phyloP scores from a whole-genome alignment of 2,888 invertebrate species.

The Macaria notata region DNA sequence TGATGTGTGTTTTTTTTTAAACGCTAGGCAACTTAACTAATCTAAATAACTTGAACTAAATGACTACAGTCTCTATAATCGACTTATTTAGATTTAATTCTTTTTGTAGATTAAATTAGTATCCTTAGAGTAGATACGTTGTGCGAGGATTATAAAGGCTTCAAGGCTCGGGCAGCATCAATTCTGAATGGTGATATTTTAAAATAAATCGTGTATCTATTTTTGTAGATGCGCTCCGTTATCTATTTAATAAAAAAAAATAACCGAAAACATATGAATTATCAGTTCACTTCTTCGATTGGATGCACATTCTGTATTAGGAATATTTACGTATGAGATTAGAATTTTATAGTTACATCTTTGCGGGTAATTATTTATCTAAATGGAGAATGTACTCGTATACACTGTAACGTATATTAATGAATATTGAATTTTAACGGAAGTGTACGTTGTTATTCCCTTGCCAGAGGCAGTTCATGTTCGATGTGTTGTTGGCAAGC shows the following conservation, averaged over 20 bases:
- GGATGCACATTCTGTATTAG: constrained; percentile 55
- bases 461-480: constrained; percentile 72
- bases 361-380: constrained; percentile 68
- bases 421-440: constrained; percentile 47
- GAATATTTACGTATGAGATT: constrained; percentile 64
- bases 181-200: constrained; percentile 66
- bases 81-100: no score
- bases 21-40: no score
- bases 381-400: constrained; percentile 67
- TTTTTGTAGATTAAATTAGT: no score
- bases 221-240: constrained; percentile 48
- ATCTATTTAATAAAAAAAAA: constrained; percentile 33
- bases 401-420: constrained; percentile 67
- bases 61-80: no score
- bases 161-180: constrained; percentile 51
- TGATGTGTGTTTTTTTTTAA: no score
- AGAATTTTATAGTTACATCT: constrained; percentile 73
- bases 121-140: not conserved
- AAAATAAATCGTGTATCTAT: constrained; percentile 55
- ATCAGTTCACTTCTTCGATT: constrained; percentile 44
- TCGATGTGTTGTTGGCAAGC: constrained; percentile 70
- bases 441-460: constrained; percentile 67
- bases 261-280: constrained; percentile 5
- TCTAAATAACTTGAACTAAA: no score
- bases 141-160: constrained; percentile 23